Base-by-base conservation (phyloP, 2,113 vertebrate species). In the Triplophysa dalaica region DNA sequence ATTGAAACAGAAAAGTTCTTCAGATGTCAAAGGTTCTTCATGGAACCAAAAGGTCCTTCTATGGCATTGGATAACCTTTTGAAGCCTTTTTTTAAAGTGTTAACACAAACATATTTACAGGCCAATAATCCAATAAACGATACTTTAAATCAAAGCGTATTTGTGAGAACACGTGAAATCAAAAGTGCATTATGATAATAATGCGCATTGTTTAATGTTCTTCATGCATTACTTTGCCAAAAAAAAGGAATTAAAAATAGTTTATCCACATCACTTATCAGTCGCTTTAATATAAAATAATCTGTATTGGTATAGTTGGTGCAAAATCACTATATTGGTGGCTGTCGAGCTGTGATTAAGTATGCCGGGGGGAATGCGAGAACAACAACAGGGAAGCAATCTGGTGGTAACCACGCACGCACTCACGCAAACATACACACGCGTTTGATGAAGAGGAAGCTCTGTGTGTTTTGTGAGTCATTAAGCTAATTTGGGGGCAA, bases 381-480 rank as follows among this genome's bases (percentile, higher is more conserved):
- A 52, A 67, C 60, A 48, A 48, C 43, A 79, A 69, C 58, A 45
- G 58, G 48, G 19, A 48, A 24, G n/a, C 77, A 79, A 61, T 60
- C 65, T 21, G 67, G 17, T 17, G 41, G 24, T 45, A 50, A 73
- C 63, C 52, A 63, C 5, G 63, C 8, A 26, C 10, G 17, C 21
- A 72, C 29, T 63, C 8, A 26, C 3, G 9, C 21, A 72, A 19
- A 61, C 19, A 78, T 26, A 22, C 43, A 17, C 24, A 56, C 45
- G 26, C n/a, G 21, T 38, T 29, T 52, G n/a, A 67, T 52, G 54
- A 19, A 67, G 43, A 45, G 63, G 52, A 62, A 58, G 12, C 41
- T 45, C 63, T 9, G 50, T 48, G 77, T 69, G 45, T 43, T 48
- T 24, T 4, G 11, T 77, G 82, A 70, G 72, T 80, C 72, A 80